A percentile compares a stretch with the other conserved stretches of the same genome.
phyloP scores from a whole-genome alignment of 2,113 vertebrate genomes.

The Cervus canadensis region DNA sequence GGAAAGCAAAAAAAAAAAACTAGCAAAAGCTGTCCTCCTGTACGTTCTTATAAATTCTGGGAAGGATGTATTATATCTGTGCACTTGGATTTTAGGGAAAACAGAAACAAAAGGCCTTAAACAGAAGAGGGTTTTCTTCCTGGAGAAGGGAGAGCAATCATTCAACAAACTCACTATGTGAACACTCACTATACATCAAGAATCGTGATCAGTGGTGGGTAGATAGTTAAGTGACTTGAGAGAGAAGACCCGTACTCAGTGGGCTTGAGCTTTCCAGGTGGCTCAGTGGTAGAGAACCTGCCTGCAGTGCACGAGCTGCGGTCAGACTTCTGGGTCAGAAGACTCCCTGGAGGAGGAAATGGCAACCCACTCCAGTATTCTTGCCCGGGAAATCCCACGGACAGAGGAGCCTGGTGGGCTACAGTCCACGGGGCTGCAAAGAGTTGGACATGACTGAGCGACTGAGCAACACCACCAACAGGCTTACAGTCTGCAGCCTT shows the following conservation, averaged over 20 bases:
- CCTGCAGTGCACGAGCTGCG: neutral
- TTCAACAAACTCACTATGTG: neutral
- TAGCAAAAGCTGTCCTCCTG: neutral
- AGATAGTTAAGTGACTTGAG: neutral
- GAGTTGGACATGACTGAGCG: neutral
- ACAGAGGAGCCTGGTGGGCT: neutral
- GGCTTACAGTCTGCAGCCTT: neutral
- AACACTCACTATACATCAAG: neutral
- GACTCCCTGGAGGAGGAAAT: neutral
- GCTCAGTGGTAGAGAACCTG: neutral
- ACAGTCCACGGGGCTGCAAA: neutral
- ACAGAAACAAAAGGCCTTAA: neutral
- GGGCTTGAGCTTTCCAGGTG: neutral
- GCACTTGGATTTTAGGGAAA: neutral
- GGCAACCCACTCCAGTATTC: neutral
- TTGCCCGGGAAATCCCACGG: neutral
- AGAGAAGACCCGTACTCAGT: neutral
- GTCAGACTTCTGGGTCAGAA: neutral
- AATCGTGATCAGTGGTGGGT: neutral
- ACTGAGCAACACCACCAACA: neutral
- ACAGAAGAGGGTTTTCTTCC: neutral
- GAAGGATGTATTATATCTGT: neutral
- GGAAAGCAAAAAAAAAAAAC: neutral
- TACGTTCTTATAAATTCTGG: neutral
- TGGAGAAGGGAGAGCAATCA: neutral